A percentile compares a stretch with the other conserved stretches of the same genome.
Evolutionary conservation across 2,113 vertebrate species (phyloP).

Genomic region (Aix galericulata): DNA sequence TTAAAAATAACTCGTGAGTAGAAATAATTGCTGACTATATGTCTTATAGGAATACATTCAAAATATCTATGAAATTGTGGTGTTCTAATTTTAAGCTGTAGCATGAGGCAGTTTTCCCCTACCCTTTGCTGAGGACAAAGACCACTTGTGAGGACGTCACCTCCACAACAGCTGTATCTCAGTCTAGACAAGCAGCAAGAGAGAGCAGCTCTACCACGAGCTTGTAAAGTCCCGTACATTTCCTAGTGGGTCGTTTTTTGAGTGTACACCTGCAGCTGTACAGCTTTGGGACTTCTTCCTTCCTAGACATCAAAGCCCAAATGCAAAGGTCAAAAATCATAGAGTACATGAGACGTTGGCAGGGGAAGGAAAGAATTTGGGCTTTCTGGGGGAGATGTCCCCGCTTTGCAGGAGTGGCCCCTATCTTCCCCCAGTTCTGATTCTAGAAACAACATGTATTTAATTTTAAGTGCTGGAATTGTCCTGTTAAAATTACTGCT

Average conservation of each 20-base stretch:
- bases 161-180: neutral
- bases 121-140: neutral
- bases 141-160: neutral
- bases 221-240: neutral
- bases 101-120: neutral
- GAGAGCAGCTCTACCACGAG: neutral
- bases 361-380: neutral
- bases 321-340: neutral
- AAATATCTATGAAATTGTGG: neutral
- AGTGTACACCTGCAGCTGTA: neutral
- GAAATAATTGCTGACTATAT: neutral
- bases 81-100: neutral
- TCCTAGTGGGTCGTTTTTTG: neutral
- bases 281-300: neutral
- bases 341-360: neutral
- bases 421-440: neutral
- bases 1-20: neutral
- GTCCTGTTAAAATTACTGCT: neutral
- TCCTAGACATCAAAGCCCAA: neutral
- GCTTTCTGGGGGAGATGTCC: neutral
- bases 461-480: neutral
- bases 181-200: neutral
- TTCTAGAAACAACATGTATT: neutral
- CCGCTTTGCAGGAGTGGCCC: neutral
- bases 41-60: neutral